These are phyloP conservation scores for Ceyx melanurus DNA, from an alignment of 2,113 vertebrate species.

Conservation along the genomic window DNA sequence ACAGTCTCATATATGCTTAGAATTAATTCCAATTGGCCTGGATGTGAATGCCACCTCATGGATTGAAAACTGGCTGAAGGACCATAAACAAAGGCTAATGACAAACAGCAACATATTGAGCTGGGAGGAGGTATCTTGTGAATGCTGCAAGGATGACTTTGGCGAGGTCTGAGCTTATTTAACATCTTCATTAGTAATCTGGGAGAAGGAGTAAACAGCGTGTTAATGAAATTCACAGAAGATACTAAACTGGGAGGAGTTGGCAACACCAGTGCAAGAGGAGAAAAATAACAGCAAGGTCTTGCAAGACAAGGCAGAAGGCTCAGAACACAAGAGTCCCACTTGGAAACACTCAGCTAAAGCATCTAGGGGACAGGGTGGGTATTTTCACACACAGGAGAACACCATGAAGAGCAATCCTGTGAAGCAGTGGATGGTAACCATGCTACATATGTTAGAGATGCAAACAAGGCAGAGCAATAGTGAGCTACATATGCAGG, in stretches of 20 bases:
- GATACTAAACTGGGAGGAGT: slow-evolving; percentile 27
- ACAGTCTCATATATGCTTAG: slow-evolving; percentile 24
- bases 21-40: slow-evolving; percentile 57
- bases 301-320: background rate
- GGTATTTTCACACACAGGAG: background rate
- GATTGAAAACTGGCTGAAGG: slow-evolving; percentile 32
- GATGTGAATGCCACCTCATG: slow-evolving; percentile 23
- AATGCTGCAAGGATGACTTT: background rate
- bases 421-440: background rate
- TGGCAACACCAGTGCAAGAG: slow-evolving; percentile 1
- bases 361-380: background rate
- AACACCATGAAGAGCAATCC: background rate
- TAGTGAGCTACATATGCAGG: background rate
- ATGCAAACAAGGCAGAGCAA: background rate
- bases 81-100: slow-evolving; percentile 59
- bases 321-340: background rate
- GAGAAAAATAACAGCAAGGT: background rate
- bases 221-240: slow-evolving; percentile 49
- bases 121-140: background rate
- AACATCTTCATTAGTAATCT: slow-evolving; percentile 63
- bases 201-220: slow-evolving; percentile 1
- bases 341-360: background rate
- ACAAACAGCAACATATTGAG: slow-evolving; percentile 32
- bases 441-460: accelerated
- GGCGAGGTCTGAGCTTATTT: slow-evolving; percentile 40